phyloP scores from a whole-genome alignment of 2,797 vertebrate species.

The Tragelaphus eurycerus region DNA sequence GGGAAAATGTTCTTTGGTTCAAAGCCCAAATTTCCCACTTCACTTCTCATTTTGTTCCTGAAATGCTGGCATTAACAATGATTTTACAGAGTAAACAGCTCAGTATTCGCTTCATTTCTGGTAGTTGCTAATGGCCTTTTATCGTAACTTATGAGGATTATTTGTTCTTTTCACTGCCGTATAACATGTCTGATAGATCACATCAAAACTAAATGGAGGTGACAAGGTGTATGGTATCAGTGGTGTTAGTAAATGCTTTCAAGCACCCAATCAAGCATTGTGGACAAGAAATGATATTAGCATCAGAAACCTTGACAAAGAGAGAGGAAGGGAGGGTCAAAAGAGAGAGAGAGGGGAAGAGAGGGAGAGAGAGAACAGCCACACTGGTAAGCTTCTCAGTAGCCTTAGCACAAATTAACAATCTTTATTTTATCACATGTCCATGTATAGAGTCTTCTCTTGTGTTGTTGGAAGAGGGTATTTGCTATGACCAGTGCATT shows the following conservation, averaged over 20 bases:
- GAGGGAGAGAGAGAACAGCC: background rate
- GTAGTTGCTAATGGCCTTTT: background rate
- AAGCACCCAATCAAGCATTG: background rate
- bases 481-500: no score
- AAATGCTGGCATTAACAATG: background rate
- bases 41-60: conserved; percentile 40
- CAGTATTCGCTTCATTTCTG: background rate
- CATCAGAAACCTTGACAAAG: background rate
- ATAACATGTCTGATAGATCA: background rate
- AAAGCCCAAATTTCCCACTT: conserved; percentile 2
- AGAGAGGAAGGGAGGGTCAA: background rate
- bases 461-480: no score
- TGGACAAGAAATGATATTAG: background rate
- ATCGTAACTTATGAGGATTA: background rate
- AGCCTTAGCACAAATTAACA: background rate
- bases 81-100: conserved; percentile 34
- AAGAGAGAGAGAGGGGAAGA: background rate
- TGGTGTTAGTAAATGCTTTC: background rate
- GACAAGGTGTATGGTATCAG: background rate
- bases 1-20: conserved; percentile 45
- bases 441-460: background rate
- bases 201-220: conserved; percentile 30
- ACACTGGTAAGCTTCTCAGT: background rate
- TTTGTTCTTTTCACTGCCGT: background rate
- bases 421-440: conserved; percentile 1